These are phyloP conservation scores for Albula glossodonta DNA, from an alignment of 2,113 vertebrate species.

Conservation along the genomic window DNA sequence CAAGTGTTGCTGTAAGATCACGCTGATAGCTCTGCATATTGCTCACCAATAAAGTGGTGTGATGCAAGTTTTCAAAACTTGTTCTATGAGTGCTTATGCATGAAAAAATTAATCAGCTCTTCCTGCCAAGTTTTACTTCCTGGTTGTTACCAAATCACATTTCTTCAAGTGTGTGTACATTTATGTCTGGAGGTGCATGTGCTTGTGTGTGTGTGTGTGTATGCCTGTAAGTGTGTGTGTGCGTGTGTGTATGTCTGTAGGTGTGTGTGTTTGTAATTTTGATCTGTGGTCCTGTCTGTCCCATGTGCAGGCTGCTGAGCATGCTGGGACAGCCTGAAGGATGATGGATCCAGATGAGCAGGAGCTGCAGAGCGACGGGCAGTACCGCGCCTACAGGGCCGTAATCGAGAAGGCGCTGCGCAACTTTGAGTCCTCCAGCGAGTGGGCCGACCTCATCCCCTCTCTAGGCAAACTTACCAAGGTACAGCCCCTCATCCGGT, in stretches of 20 bases:
- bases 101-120: neutral
- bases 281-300: neutral
- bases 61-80: neutral
- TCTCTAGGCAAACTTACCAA: slow-evolving; percentile 97
- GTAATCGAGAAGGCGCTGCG: slow-evolving; percentile 93
- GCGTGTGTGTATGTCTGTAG: neutral
- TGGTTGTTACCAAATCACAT: no score
- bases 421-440: slow-evolving; percentile 95
- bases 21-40: no score
- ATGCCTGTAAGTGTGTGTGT: neutral
- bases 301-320: slow-evolving; percentile 17
- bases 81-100: neutral
- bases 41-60: no score
- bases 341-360: slow-evolving; percentile 92
- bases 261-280: neutral
- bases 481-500: slow-evolving; percentile 64
- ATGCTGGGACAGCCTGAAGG: slow-evolving; percentile 58
- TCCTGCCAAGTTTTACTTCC: neutral
- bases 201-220: neutral
- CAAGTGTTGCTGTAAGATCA: no score
- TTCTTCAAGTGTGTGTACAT: no score
- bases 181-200: no score
- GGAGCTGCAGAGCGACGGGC: slow-evolving; percentile 87
- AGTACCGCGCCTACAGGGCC: slow-evolving; percentile 87
- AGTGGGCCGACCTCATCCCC: slow-evolving; percentile 97